Percentiles rank a stretch among this genome's conserved stretches.
phyloP scores from a whole-genome alignment of 2,797 vertebrate species.

The Myotis daubentonii region DNA sequence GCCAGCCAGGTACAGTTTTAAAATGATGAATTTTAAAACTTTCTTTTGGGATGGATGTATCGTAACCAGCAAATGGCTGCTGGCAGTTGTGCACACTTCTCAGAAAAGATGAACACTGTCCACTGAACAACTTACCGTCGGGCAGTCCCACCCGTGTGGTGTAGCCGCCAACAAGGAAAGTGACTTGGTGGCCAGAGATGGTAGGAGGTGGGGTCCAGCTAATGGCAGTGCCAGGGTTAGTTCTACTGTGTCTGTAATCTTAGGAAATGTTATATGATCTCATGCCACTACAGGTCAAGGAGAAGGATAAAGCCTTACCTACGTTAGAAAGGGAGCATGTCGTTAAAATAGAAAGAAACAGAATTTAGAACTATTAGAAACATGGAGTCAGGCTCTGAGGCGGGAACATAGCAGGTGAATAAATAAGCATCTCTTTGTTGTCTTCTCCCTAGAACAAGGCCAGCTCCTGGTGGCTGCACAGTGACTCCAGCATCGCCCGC shows the following conservation, averaged over 20 bases:
- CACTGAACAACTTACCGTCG: background rate
- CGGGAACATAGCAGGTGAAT: background rate
- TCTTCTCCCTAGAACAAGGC: conserved; percentile 5
- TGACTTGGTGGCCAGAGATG: conserved; percentile 35
- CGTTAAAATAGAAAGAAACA: conserved; percentile 55
- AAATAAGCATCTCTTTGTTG: conserved; percentile 21
- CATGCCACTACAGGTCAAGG: conserved; percentile 58
- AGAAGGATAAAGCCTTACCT: conserved; percentile 74
- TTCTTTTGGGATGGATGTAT: background rate
- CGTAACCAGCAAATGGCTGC: background rate
- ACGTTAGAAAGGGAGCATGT: conserved; percentile 61
- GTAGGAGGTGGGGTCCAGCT: conserved; percentile 28
- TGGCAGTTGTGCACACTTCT: background rate
- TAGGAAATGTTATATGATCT: conserved; percentile 59
- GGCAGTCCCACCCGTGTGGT: conserved; percentile 32
- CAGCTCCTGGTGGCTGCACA: background rate
- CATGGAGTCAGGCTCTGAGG: conserved; percentile 41
- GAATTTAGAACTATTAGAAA: conserved; percentile 69
- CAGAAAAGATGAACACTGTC: background rate
- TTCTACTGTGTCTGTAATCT: conserved; percentile 60
- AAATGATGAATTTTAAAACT: conserved; percentile 37
- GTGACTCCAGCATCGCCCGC: background rate
- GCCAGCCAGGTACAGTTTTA: conserved; percentile 9
- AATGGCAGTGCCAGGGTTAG: conserved; percentile 63
- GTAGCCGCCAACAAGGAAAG: background rate